These are phyloP conservation scores for Philaenus spumarius DNA, from an alignment of 1,140 invertebrate genomes.

Conservation along the genomic window DNA sequence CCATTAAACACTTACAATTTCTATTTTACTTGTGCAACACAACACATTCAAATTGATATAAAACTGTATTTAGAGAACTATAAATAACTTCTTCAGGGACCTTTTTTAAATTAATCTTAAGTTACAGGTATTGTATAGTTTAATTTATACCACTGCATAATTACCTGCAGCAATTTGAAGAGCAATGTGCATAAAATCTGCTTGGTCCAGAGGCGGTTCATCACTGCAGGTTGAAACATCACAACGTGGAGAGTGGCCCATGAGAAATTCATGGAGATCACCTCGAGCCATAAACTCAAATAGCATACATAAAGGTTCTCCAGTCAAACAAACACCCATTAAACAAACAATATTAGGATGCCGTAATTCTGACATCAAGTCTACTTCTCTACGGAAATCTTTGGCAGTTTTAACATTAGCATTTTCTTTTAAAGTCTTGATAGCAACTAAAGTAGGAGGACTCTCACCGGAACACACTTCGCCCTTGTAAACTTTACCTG, in stretches of 20 bases:
- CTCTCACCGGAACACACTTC: constrained; percentile 64
- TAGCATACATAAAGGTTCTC: constrained; percentile 91
- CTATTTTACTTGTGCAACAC: too few relatives aligned
- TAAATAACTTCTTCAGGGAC: too few relatives aligned
- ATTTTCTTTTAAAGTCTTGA: constrained; percentile 92
- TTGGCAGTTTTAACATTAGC: constrained; percentile 84
- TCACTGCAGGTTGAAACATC: constrained; percentile 48
- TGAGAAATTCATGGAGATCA: constrained; percentile 91
- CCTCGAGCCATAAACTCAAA: constrained; percentile 95
- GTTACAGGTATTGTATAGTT: too few relatives aligned
- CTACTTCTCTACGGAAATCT: constrained; percentile 84
- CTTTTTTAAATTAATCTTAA: too few relatives aligned
- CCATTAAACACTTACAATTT: too few relatives aligned
- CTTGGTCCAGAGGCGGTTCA: constrained; percentile 65
- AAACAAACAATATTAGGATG: constrained; percentile 96
- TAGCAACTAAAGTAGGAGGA: constrained; percentile 69
- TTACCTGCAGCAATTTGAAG: constrained; percentile 82
- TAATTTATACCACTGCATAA: too few relatives aligned
- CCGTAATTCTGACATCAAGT: constrained; percentile 86
- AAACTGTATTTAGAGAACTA: too few relatives aligned
- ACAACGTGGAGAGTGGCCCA: constrained; percentile 73
- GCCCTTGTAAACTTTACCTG: constrained; percentile 87
- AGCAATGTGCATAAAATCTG: constrained; percentile 77
- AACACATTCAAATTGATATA: too few relatives aligned
- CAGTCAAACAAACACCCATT: constrained; percentile 82